Conservation (phyloP, 2,888 invertebrate genomes). For the Rhingia campestris region DNA sequence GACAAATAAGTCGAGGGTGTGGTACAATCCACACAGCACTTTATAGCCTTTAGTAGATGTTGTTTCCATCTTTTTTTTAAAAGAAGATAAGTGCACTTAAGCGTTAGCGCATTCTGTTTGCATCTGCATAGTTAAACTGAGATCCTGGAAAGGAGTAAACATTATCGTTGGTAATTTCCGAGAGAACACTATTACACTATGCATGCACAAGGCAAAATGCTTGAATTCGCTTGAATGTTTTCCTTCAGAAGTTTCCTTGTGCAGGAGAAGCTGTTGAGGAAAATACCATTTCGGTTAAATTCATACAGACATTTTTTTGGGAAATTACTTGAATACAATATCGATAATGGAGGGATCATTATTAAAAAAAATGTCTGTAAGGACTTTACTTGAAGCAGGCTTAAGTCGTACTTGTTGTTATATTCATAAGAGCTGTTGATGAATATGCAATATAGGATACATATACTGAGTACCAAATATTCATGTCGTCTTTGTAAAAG, state of each 20-base stretch:
- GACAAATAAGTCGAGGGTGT: no score
- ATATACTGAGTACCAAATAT: no score
- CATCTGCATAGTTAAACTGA: background rate
- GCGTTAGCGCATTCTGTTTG: background rate
- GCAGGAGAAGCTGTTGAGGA: background rate
- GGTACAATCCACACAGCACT: no score
- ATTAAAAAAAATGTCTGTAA: no score
- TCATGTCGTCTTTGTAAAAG: no score
- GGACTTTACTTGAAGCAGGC: no score
- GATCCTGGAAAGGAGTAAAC: background rate
- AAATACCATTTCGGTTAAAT: background rate
- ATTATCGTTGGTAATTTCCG: background rate
- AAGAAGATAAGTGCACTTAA: background rate
- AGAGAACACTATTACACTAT: background rate
- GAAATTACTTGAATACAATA: background rate
- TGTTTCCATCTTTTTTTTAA: background rate
- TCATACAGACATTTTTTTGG: background rate
- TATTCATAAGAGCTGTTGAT: no score
- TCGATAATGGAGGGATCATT: no score
- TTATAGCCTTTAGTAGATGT: no score
- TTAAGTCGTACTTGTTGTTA: no score
- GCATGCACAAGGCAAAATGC: background rate
- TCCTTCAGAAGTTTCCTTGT: background rate
- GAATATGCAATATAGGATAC: no score
- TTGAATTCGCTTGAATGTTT: conserved; percentile 1